Percentiles rank a stretch among this genome's conserved stretches.
Conservation (phyloP, 2,888 invertebrate genomes). For the Nebria brevicollis region DNA sequence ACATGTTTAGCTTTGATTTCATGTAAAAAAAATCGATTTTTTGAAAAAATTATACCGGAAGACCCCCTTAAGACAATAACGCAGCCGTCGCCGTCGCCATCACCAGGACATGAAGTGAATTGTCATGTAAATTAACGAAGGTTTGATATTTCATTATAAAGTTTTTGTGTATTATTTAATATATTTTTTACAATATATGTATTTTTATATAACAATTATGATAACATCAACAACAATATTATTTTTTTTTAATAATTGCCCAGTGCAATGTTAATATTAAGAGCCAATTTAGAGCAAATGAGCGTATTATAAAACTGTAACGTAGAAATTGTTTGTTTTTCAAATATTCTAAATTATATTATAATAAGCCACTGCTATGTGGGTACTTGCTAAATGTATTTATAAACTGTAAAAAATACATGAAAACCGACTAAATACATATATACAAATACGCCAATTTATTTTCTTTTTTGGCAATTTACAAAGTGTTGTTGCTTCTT, state of each 20-base stretch:
- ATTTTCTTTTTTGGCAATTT: slow-evolving; percentile 15
- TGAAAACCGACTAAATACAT: not conserved
- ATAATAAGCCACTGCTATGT: slow-evolving; percentile 42
- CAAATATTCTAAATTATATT: slow-evolving; percentile 31
- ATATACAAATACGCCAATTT: not conserved
- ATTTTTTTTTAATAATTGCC: slow-evolving; percentile 63
- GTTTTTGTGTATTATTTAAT: slow-evolving; percentile 48
- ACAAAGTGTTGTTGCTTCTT: slow-evolving; percentile 20
- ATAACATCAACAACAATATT: slow-evolving; percentile 77
- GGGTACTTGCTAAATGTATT: slow-evolving; percentile 35
- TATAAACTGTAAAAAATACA: slow-evolving; percentile 11
- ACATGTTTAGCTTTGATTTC: too few species aligned
- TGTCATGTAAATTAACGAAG: slow-evolving; percentile 6
- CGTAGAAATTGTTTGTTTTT: slow-evolving; percentile 15
- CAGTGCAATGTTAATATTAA: slow-evolving; percentile 50
- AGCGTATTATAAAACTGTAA: slow-evolving; percentile 31
- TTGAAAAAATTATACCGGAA: too few species aligned
- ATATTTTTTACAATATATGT: slow-evolving; percentile 74
- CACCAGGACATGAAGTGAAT: too few species aligned
- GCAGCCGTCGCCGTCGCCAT: too few species aligned
- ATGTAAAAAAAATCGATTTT: too few species aligned
- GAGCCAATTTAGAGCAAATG: slow-evolving; percentile 45
- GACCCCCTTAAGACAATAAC: too few species aligned
- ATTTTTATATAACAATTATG: slow-evolving; percentile 77
- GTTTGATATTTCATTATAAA: slow-evolving; percentile 24